Percentiles rank a stretch among this genome's conserved stretches.
phyloP scores from a whole-genome alignment of 2,888 invertebrate species.

The Thyatira batis region DNA sequence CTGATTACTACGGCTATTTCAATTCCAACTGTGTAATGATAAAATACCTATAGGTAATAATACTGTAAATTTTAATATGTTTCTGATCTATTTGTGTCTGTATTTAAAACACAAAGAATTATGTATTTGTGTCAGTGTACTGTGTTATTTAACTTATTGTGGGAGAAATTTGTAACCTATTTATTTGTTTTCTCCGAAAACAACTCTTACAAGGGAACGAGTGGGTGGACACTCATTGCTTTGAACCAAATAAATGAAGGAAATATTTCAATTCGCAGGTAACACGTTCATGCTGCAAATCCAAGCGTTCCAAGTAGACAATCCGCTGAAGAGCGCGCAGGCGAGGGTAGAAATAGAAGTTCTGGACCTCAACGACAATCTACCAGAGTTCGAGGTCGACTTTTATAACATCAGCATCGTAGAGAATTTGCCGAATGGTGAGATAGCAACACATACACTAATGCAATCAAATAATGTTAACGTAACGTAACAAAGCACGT shows the following conservation, averaged over 20 bases:
- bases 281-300: slow-evolving; percentile 90
- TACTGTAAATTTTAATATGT: too few species aligned
- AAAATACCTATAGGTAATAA: too few species aligned
- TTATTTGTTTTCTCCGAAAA: too few species aligned
- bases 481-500: too few species aligned
- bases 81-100: too few species aligned
- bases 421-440: slow-evolving; percentile 94
- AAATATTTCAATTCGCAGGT: slow-evolving; percentile 49
- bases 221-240: neutral
- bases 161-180: too few species aligned
- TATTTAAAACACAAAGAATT: too few species aligned
- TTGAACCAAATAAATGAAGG: neutral
- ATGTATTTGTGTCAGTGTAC: neutral
- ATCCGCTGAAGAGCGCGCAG: slow-evolving; percentile 87
- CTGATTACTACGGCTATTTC: too few species aligned
- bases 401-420: slow-evolving; percentile 96
- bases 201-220: too few species aligned
- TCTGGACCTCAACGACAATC: slow-evolving; percentile 90
- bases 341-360: slow-evolving; percentile 89
- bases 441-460: too few species aligned
- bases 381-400: slow-evolving; percentile 94
- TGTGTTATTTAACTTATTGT: neutral
- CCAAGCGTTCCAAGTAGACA: slow-evolving; percentile 90
- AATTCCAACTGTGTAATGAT: too few species aligned
- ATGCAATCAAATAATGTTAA: too few species aligned